These are phyloP conservation scores for Glossophaga mutica DNA, from an alignment of 2,797 vertebrate species.

Conservation along the genomic window DNA sequence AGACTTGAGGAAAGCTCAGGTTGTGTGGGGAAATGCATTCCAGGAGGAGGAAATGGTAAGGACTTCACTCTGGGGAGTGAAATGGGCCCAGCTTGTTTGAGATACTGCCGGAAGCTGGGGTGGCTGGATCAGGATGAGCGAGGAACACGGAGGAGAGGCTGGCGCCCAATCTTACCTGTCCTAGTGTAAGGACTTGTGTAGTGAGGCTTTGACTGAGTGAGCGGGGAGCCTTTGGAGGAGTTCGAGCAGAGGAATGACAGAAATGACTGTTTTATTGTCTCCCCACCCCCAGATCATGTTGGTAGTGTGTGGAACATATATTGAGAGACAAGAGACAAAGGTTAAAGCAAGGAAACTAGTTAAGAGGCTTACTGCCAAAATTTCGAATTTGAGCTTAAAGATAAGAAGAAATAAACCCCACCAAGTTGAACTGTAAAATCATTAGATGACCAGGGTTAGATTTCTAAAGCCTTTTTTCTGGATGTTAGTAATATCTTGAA, in stretches of 20 bases:
- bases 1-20: neutral
- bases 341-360: neutral
- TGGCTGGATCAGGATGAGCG: neutral
- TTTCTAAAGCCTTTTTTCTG: neutral
- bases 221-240: neutral
- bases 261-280: neutral
- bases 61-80: fast-evolving
- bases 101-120: neutral
- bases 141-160: fast-evolving
- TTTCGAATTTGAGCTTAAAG: neutral
- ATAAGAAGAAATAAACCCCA: neutral
- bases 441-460: neutral
- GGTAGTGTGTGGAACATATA: neutral
- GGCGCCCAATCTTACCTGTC: fast-evolving
- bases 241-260: neutral
- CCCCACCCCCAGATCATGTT: neutral
- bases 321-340: neutral
- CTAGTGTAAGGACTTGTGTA: fast-evolving
- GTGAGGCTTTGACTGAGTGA: neutral
- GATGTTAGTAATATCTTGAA: neutral
- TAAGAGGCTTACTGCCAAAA: neutral
- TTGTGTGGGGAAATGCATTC: neutral
- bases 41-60: neutral
- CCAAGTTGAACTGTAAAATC: neutral
- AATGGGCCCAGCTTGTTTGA: no score